Evolutionary conservation across 2,113 vertebrate genomes (phyloP).

Genomic region (Neopipo cinnamomea): DNA sequence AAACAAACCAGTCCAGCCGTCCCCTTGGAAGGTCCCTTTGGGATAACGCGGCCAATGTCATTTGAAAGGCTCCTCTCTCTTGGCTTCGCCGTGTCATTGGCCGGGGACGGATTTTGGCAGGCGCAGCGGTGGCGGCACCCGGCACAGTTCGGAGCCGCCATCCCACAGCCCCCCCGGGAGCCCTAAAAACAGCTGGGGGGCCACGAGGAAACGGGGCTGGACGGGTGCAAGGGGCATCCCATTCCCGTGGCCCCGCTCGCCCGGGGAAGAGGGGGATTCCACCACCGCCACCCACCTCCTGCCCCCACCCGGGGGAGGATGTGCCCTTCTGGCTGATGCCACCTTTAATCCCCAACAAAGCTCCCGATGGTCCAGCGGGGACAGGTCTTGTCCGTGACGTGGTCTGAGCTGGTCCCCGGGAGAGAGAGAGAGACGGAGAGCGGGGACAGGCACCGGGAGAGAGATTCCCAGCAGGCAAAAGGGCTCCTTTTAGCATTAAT

Average conservation of each 20-base stretch:
- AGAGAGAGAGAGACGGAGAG: not conserved
- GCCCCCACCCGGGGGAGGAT: not conserved
- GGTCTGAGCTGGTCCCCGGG: not conserved
- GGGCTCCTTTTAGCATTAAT: rapidly evolving
- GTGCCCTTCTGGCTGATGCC: constrained; percentile 13
- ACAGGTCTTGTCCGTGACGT: constrained; percentile 1
- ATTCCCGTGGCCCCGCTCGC: rapidly evolving
- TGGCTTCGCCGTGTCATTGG: not conserved
- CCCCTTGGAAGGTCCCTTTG: not conserved
- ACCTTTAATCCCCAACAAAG: constrained; percentile 51
- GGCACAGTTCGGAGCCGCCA: not conserved
- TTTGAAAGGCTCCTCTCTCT: not conserved
- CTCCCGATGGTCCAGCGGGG: not conserved
- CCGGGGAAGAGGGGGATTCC: not conserved
- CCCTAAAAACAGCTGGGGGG: rapidly evolving
- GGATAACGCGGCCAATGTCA: not conserved
- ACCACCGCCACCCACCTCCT: not conserved
- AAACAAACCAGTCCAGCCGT: not conserved
- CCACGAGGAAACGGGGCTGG: not conserved
- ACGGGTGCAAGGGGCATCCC: not conserved
- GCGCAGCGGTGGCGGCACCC: not conserved
- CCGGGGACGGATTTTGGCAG: not conserved
- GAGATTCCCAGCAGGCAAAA: not conserved
- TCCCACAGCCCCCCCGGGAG: not conserved
- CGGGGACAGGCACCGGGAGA: not conserved